These are phyloP conservation scores for Chrysina gloriosa DNA, from an alignment of 2,888 invertebrate species.

Conservation along the genomic window DNA sequence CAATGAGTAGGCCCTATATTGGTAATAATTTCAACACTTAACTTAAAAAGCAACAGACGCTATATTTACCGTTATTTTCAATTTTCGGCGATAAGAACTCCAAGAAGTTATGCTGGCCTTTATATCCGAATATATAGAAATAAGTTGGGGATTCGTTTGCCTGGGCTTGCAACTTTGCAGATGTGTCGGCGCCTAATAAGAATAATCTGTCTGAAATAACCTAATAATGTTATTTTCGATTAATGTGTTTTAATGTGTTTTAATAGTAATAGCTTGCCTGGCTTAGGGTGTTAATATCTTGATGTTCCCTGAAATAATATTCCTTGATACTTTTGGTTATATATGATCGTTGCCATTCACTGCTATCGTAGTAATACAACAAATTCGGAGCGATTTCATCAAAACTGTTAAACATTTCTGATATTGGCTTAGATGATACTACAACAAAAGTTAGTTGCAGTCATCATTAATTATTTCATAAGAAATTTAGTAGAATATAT, in stretches of 20 bases:
- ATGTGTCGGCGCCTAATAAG: slow-evolving; percentile 67
- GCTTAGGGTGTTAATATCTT: not conserved
- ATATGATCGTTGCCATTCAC: slow-evolving; percentile 63
- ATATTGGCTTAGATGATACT: not conserved
- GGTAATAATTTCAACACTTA: not conserved
- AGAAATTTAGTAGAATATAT: too few species aligned
- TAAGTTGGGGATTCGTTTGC: slow-evolving; percentile 70
- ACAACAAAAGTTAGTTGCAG: too few species aligned
- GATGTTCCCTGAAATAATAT: slow-evolving; percentile 68
- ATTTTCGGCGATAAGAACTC: slow-evolving; percentile 10
- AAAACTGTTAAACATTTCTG: slow-evolving; percentile 33
- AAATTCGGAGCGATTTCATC: slow-evolving; percentile 70
- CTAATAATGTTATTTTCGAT: slow-evolving; percentile 56
- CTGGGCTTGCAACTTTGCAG: slow-evolving; percentile 69
- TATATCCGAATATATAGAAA: slow-evolving; percentile 62
- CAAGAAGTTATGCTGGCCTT: slow-evolving; percentile 25
- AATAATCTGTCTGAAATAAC: slow-evolving; percentile 74
- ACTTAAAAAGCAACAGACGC: too few species aligned
- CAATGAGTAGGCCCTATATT: slow-evolving; percentile 34
- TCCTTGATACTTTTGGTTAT: slow-evolving; percentile 68
- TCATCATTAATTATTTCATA: too few species aligned
- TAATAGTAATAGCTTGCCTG: slow-evolving; percentile 52
- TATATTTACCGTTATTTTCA: not conserved
- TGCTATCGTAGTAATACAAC: slow-evolving; percentile 72
- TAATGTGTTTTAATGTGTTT: slow-evolving; percentile 43